phyloP scores from a whole-genome alignment of 2,797 vertebrate genomes.

The Spinus pinus region DNA sequence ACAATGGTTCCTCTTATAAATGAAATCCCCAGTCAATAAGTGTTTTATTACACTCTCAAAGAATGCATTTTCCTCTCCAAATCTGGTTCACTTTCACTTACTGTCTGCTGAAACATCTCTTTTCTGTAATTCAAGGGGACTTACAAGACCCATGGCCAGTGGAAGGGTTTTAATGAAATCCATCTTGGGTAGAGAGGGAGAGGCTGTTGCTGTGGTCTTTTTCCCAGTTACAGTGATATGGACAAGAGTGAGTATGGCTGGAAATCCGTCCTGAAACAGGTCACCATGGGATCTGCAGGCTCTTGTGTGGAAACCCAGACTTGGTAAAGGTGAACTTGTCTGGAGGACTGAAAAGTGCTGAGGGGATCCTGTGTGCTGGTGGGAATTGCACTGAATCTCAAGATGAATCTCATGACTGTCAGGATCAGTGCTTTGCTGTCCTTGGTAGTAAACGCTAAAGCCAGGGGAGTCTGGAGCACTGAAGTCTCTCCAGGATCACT shows the following conservation, averaged over 20 bases:
- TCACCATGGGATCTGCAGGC: background rate
- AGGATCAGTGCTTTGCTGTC: background rate
- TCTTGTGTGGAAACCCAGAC: background rate
- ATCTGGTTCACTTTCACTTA: conserved; percentile 39
- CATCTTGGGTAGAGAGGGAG: background rate
- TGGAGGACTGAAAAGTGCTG: background rate
- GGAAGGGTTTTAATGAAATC: background rate
- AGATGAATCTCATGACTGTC: background rate
- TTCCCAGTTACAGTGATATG: background rate
- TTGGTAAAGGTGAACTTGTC: background rate
- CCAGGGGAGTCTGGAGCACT: background rate
- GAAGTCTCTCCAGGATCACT: background rate
- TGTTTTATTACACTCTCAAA: conserved; percentile 26
- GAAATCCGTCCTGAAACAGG: accelerated
- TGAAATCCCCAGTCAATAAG: background rate
- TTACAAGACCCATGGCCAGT: background rate
- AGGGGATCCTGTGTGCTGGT: background rate
- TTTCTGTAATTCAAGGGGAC: conserved; percentile 9
- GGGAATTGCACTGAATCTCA: background rate
- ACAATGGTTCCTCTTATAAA: background rate
- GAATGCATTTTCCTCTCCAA: conserved; percentile 34
- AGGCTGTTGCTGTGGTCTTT: background rate
- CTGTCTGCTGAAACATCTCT: conserved; percentile 21
- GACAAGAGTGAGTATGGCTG: background rate
- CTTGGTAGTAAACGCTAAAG: background rate